These are phyloP conservation scores for Ceratothoa steindachneri DNA, from an alignment of 2,888 invertebrate genomes.

Conservation along the genomic window DNA sequence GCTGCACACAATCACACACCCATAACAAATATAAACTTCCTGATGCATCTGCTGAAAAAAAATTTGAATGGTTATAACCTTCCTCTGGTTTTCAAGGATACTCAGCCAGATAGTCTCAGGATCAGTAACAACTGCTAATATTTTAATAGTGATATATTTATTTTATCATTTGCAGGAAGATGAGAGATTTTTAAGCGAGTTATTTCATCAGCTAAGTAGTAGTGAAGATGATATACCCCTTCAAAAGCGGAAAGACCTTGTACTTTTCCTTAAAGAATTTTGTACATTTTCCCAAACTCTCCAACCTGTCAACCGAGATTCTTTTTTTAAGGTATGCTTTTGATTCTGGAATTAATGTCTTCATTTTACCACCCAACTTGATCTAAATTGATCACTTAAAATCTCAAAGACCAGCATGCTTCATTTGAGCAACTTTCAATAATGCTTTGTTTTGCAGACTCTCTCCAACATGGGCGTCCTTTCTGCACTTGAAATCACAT, in stretches of 20 bases:
- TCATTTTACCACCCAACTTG: no score
- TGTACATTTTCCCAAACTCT: constrained; percentile 98
- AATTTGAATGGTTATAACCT: no score
- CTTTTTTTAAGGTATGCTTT: constrained; percentile 77
- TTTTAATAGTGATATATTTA: no score
- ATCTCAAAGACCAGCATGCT: no score
- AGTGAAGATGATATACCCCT: constrained; percentile 76
- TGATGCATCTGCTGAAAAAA: no score
- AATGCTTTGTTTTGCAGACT: constrained; percentile 56
- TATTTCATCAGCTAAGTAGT: constrained; percentile 81
- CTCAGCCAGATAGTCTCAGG: no score
- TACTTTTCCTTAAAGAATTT: constrained; percentile 96
- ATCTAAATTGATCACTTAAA: no score
- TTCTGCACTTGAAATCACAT: constrained; percentile 82
- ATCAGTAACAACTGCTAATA: no score
- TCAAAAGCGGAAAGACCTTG: constrained; percentile 82
- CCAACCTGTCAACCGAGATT: constrained; percentile 93
- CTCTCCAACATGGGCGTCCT: constrained; percentile 81
- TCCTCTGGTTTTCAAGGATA: no score
- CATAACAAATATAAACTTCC: no score
- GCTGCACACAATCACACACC: no score
- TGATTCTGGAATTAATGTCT: constrained; percentile 9
- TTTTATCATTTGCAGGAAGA: constrained; percentile 69
- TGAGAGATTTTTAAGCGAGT: constrained; percentile 88
- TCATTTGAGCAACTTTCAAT: background rate